Evolutionary conservation across 37 sponge, comb jelly and placozoan species (phyloP), one percentile per base, ranked within the genome.

Genomic region (Halichondria panicea): DNA sequence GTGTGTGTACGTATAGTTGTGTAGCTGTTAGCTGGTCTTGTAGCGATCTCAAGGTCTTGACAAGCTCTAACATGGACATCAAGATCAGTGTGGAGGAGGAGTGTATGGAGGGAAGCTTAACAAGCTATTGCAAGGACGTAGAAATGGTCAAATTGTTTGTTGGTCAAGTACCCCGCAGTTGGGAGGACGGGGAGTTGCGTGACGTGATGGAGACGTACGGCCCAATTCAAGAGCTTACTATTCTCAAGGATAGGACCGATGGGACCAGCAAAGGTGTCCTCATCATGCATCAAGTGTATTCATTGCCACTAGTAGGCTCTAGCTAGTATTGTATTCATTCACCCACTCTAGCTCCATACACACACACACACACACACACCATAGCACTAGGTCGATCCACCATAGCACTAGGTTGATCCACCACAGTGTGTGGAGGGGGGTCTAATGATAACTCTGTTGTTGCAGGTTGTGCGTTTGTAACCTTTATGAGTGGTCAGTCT

Each of bases 401-500:
- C 28, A 18, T 59, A 59, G 61, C n/a, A 9, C 24, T 22, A 18
- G 61, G 61, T 59, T n/a, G n/a, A 59, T 18, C 61, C 61, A 48
- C 13, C 24, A 31, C 11, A 61, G 33, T n/a, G 18, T 11, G 18
- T 12, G 11, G 9, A 22, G 28, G 63, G 11, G 11, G 11, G 12
- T 72, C 34, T 22, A 72, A 55, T 27, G 52, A 21, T 72, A 48
- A 48, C 8, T 11, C 32, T 13, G 73, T 72, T 25, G 36, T 42
- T 57, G n/a, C 70, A 94, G 96, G 96, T 6, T 95, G 96, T 75
- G 89, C 89, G 13, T 95, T 95, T 77, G 78, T 92, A 44, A 95
- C 92, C 34, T 95, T 68, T 48, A 34, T 30, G n/a, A 57, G 41
- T 12, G 55, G 90, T 3, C 82, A 95, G 19, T 59, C 92, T 27